Evolutionary conservation across 2,113 vertebrate genomes (phyloP), one percentile per base, ranked within the genome.

Genomic region (Ictidomys tridecemlineatus): DNA sequence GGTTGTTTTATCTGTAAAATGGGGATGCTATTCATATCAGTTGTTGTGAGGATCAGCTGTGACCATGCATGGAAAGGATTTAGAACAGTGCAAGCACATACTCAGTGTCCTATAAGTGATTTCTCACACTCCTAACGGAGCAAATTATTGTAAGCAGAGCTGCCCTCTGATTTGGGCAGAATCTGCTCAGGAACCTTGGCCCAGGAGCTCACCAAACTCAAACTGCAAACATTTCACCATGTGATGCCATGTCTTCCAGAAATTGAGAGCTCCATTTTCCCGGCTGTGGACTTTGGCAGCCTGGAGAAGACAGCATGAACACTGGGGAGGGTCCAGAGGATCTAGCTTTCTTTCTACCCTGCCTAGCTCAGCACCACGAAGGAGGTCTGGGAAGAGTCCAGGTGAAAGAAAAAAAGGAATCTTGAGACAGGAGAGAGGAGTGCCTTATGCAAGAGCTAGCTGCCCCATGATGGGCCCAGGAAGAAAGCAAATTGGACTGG

Each of bases 311-410:
- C 79, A 1, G 6, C 11, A 13, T 7, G 22, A 13, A 0, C 32
- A 11, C 26, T 0, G 18, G 4, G 74, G 8, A 51, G n/a, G 1
- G 1, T 51, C 77, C 32, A 0, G 0, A 32, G 37, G n/a, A 14
- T 26, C 42, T 34, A 5, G 89, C 9, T 20, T 37, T 51, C 90
- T 30, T 39, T 16, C 37, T 22, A 10, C 8, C 17, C 34, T 28
- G 32, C 79, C 76, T 28, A 30, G n/a, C 8, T 84, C 87, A 69
- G n/a, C 13, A 2, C 22, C 63, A 0, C 4, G 0, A 17, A 34
- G 11, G 37, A 11, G 16, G 2, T 4, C 65, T 16, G 10, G 24
- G 13, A 48, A 58, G 45, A 72, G 3, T n/a, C 26, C 2, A 30
- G 67, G 77, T 0, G 5, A 51, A 74, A 58, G 24, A 37, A 39